Conservation (phyloP, 2,888 invertebrate genomes). For the Phengaris alcon region DNA sequence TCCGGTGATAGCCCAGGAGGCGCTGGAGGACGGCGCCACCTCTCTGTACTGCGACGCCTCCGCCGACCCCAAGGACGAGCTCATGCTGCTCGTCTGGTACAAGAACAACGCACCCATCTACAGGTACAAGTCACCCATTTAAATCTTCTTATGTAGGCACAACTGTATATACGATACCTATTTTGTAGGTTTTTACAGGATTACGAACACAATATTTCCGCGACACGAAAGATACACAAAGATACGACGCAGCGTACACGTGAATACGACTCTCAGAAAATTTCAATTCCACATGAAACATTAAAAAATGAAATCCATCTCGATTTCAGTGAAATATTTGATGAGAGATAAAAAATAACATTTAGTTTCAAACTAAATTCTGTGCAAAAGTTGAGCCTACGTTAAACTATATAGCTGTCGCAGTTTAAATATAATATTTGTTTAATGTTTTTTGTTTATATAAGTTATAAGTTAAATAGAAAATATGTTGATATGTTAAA, state of each 20-base stretch:
- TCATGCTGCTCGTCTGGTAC: slow-evolving; percentile 82
- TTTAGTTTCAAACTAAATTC: background rate
- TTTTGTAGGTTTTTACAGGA: no score
- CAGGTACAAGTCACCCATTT: slow-evolving; percentile 58
- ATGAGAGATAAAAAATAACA: slow-evolving; percentile 14
- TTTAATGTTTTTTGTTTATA: background rate
- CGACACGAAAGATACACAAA: background rate
- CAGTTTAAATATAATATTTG: no score
- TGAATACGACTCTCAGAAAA: background rate
- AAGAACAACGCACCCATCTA: slow-evolving; percentile 81
- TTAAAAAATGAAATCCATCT: background rate
- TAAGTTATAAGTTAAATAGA: background rate
- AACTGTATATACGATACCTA: no score
- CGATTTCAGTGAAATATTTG: slow-evolving; percentile 10
- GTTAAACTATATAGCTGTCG: no score
- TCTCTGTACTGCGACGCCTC: slow-evolving; percentile 79
- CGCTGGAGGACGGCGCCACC: slow-evolving; percentile 75
- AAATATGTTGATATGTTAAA: background rate
- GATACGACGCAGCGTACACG: background rate
- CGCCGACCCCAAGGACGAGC: slow-evolving; percentile 75
- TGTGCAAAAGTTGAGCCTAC: background rate
- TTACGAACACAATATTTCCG: no score
- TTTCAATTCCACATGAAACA: background rate
- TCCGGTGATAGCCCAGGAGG: slow-evolving; percentile 73
- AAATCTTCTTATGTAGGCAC: no score